A percentile compares a stretch with the other conserved stretches of the same genome.
These are phyloP conservation scores for Acheta domesticus DNA, from an alignment of 2,888 invertebrate species.

Conservation along the genomic window DNA sequence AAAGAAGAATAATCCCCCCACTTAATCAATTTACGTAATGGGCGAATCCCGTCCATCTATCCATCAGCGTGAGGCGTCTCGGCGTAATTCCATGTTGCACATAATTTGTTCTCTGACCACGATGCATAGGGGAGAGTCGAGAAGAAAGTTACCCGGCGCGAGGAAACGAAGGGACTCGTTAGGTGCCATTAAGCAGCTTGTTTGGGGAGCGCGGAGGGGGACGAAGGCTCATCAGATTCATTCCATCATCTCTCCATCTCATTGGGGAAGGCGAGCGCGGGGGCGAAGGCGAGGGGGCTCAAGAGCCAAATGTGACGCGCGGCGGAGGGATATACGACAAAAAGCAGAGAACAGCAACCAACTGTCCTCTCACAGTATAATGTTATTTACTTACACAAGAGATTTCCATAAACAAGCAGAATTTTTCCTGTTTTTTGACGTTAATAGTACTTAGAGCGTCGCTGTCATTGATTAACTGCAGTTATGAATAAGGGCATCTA, in stretches of 20 bases:
- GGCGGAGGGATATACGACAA: background rate
- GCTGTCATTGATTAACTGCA: no score
- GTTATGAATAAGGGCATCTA: no score
- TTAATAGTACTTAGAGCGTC: no score
- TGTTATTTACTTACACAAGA: no score
- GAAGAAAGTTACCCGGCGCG: background rate
- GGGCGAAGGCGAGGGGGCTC: no score
- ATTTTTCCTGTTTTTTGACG: no score
- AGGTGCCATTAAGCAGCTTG: background rate
- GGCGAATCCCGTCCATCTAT: no score
- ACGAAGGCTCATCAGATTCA: background rate
- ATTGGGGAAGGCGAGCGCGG: background rate
- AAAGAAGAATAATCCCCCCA: no score
- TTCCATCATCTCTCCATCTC: background rate
- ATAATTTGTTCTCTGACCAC: background rate
- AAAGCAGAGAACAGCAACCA: no score
- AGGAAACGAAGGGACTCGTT: background rate
- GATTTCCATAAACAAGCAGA: no score
- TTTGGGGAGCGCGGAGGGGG: background rate
- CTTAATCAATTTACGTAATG: no score
- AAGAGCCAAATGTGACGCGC: background rate
- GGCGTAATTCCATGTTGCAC: background rate
- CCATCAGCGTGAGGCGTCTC: background rate
- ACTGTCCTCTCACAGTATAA: no score
- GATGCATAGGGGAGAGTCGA: background rate